Conservation (phyloP, 2,113 vertebrate genomes). For the Oxyura jamaicensis region DNA sequence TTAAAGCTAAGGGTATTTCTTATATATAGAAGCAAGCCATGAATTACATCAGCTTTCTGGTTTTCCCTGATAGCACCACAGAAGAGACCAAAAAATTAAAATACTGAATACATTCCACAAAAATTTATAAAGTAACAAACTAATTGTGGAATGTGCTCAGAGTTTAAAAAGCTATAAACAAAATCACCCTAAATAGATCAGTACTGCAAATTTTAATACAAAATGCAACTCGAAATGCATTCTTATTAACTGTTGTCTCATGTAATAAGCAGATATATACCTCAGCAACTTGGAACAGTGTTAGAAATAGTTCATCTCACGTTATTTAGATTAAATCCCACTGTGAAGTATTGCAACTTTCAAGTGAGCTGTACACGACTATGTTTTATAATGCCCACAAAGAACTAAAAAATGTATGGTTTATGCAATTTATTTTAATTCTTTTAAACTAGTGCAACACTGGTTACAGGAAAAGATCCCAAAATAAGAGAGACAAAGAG, state of each 20-base stretch:
- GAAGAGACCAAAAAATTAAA: background rate
- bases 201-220: background rate
- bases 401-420: background rate
- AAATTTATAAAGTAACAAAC: background rate
- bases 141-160: background rate
- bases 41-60: background rate
- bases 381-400: background rate
- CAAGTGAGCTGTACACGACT: background rate
- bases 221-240: background rate
- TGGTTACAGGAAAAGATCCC: background rate
- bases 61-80: background rate
- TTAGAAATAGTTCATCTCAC: background rate
- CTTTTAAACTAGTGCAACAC: background rate
- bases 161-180: background rate
- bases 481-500: background rate
- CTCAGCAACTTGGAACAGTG: background rate
- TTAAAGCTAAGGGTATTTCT: background rate
- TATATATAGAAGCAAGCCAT: background rate
- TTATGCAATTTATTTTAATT: background rate
- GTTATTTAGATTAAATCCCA: background rate
- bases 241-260: background rate
- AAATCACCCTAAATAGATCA: background rate
- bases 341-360: background rate
- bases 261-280: background rate
- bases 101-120: background rate